These are phyloP conservation scores for Germaria angustata DNA, from an alignment of 2,888 invertebrate species.

Conservation along the genomic window DNA sequence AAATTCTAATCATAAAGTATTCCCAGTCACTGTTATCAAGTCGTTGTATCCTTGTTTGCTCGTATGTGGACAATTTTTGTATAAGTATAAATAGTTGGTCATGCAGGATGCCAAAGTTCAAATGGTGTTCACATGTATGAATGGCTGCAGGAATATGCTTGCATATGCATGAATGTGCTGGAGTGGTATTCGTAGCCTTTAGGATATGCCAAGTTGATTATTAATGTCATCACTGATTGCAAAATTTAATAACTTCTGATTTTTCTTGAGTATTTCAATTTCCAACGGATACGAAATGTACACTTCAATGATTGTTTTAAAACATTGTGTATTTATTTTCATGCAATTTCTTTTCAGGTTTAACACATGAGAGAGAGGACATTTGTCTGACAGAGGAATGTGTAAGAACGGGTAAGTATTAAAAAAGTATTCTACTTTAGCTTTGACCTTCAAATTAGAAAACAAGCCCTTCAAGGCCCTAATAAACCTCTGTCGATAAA, in stretches of 20 bases:
- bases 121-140: neutral
- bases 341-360: slow-evolving; percentile 36
- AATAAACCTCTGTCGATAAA: too few species aligned
- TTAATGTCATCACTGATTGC: slow-evolving; percentile 69
- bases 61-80: neutral
- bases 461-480: too few species aligned
- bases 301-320: too few species aligned
- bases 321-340: too few species aligned
- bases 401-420: slow-evolving; percentile 82
- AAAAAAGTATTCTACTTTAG: too few species aligned
- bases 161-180: too few species aligned
- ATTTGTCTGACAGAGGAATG: slow-evolving; percentile 84
- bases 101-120: neutral
- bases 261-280: neutral
- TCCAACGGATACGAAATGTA: neutral
- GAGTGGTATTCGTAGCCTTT: neutral
- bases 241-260: slow-evolving; percentile 31
- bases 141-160: neutral
- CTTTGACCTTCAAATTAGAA: too few species aligned
- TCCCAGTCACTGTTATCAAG: neutral
- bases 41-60: neutral
- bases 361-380: slow-evolving; percentile 67
- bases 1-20: slow-evolving; percentile 8
- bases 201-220: slow-evolving; percentile 31
- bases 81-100: neutral